Base-by-base conservation (phyloP, 2,797 vertebrate species). In the Monodelphis domestica region DNA sequence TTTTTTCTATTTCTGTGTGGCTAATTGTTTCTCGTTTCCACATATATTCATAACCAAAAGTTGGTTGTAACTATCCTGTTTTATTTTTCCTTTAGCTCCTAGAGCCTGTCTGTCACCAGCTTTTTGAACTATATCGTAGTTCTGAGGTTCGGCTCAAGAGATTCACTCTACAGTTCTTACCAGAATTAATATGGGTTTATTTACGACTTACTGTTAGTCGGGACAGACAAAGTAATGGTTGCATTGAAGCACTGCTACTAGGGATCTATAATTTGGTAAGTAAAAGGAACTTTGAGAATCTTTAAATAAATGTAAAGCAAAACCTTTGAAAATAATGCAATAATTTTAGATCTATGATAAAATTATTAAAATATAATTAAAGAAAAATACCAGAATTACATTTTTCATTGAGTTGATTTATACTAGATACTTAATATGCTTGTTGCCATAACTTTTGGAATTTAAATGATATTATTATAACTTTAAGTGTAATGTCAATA, bases 201-300 rank as follows among this genome's bases (percentile, higher is more conserved):
- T 98, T 99, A 96, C 99, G 99, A 38, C 97, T 99, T 95, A 99
- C 99, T 52, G 99, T 99, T 98, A 99, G 99, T 98, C 99, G 99
- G 96, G 99, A 99, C 96, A 98, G 99, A 70, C 99, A 99, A 98
- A 99, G 99, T 97, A 99, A 99, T 38, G 99, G 99, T 53, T 99
- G 99, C 98, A 99, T 99, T 88, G 99, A 99, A 98, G 99, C 99
- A 14, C 97, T 99, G 90, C 99, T 99, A 88, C 98, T 99, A 97
- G 99, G 99, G 97, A 99, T 99, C 98, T 99, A 99, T 95, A 99
- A 99, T 97, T 98, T 99, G 99, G 99, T 99, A 96, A 98, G 99
- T 98, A 96, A 57, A 53, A 59, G 56, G 28, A n/a, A 57, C 24
- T 93, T 87, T 95, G 59, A 56, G 87, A 93, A 97, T 84, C 78